Percentiles rank a stretch among this genome's conserved stretches.
Conservation (phyloP, 30 jellyfish, hydroid and myxozoan species). For the Hydractinia echinata region DNA sequence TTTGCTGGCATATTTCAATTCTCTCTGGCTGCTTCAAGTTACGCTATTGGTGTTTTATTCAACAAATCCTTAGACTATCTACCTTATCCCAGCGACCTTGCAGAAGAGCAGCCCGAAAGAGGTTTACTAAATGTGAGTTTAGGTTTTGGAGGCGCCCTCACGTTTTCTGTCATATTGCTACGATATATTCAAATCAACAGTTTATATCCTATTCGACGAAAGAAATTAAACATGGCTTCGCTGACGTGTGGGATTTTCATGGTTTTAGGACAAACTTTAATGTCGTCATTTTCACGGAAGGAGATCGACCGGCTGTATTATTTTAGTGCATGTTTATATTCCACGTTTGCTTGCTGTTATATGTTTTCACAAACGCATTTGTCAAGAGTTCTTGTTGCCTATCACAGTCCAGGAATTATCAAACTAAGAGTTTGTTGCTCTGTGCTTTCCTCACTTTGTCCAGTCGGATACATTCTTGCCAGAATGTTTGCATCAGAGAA, state of each 20-base stretch:
- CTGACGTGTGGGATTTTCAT: constrained; percentile 28
- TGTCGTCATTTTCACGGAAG: constrained; percentile 19
- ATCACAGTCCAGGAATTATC: constrained; percentile 19
- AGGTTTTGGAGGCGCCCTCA: constrained; percentile 21
- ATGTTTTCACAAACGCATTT: constrained; percentile 33
- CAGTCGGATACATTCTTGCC: constrained; percentile 4
- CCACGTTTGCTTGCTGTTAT: not conserved
- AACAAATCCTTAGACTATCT: constrained; percentile 6
- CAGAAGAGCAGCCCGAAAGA: constrained; percentile 27
- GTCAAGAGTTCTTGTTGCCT: constrained; percentile 14
- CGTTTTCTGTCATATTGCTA: constrained; percentile 28
- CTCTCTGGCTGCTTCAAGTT: constrained; percentile 18
- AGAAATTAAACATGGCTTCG: constrained; percentile 11
- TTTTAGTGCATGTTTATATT: constrained; percentile 12
- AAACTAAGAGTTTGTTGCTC: constrained; percentile 15
- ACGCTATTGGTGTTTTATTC: constrained; percentile 11
- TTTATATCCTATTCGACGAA: constrained; percentile 8
- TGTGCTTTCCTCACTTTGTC: not conserved
- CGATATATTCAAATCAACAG: constrained; percentile 34
- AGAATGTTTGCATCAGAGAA: not conserved
- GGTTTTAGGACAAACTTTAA: constrained; percentile 17
- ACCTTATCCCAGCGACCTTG: constrained; percentile 24
- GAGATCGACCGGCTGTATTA: not conserved
- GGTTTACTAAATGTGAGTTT: constrained; percentile 19
- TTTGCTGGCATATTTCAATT: constrained; percentile 14